Evolutionary conservation across 1,140 invertebrate genomes (phyloP), one percentile per base, ranked within the genome.

Genomic region (Limonius californicus): DNA sequence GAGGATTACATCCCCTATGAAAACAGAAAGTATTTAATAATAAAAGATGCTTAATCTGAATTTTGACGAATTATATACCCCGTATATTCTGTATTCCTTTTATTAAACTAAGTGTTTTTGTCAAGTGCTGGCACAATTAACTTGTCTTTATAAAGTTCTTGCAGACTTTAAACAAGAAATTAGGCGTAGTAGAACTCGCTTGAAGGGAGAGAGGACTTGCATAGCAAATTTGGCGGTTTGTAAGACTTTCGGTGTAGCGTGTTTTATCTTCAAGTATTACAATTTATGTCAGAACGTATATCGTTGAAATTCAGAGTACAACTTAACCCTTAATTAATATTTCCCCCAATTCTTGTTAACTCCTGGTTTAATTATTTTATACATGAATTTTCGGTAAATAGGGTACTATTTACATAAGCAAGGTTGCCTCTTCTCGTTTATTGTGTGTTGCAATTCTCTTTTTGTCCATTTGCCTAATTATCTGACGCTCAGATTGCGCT

Each of bases 401-500:
- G 14, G 9, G 42, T 45, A 7, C 6, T 50, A 50, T 50, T 50
- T 50, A 21, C 16, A 21, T 19, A 19, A 21, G 16, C 45, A 50
- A 21, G 8, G 18, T 18, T 19, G 16, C 14, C 14, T 50, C 15
- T 18, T 19, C 45, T 9, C 35, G 8, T 19, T 50, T 50, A 19
- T 50, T 19, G 16, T 50, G 45, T 50, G 45, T 50, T 50, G 9
- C 45, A 18, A 50, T 50, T 18, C 16, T 14, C 14, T 50, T 50
- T 50, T 21, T 50, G 14, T 21, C 45, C 45, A 50, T 50, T 50
- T 50, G n/a, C 45, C 20, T 50, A 50, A 50, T 50, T 50, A 50
- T 50, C 9, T 50, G 16, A 50, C 45, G 35, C 35, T 50, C 45
- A 19, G 45, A 50, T 50, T 50, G 16, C 19, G 20, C 16, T 14